phyloP scores from a whole-genome alignment of 2,888 invertebrate species.

The Sphaerophoria taeniata region DNA sequence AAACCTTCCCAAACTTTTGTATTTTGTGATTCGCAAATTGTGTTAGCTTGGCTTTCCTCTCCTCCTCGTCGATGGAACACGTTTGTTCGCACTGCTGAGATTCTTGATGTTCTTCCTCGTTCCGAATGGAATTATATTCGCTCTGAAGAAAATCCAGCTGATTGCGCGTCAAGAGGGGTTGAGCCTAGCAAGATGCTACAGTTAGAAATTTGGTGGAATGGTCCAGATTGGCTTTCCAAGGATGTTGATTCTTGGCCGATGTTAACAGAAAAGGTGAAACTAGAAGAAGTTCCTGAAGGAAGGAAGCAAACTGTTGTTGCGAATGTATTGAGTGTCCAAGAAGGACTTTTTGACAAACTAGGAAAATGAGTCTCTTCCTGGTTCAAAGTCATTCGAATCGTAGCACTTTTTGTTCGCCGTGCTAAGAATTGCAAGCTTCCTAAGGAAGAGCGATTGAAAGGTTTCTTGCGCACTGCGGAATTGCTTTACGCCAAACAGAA shows the following conservation, averaged over 20 bases:
- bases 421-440: too few species aligned
- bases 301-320: not conserved
- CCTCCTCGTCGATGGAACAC: conserved; percentile 43
- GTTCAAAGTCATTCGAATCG: not conserved
- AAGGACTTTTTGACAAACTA: not conserved
- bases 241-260: conserved; percentile 1
- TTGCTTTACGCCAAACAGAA: too few species aligned
- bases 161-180: conserved; percentile 60
- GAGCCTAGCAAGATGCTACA: conserved; percentile 53
- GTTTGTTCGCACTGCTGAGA: conserved; percentile 62
- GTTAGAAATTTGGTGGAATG: conserved; percentile 30
- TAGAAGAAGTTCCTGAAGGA: conserved; percentile 30
- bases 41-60: conserved; percentile 74
- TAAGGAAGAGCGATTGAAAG: too few species aligned
- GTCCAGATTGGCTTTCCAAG: conserved; percentile 2
- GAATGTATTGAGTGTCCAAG: not conserved
- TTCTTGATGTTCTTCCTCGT: conserved; percentile 48
- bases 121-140: conserved; percentile 1
- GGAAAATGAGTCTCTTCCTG: not conserved
- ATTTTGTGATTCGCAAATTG: conserved; percentile 66
- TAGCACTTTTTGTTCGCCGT: not conserved
- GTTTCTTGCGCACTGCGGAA: too few species aligned
- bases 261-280: not conserved
- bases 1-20: conserved; percentile 24
- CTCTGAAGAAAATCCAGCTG: conserved; percentile 71